A percentile compares a stretch with the other conserved stretches of the same genome.
Evolutionary conservation across 2,888 invertebrate species (phyloP).

Genomic region (Campoplex nolae): DNA sequence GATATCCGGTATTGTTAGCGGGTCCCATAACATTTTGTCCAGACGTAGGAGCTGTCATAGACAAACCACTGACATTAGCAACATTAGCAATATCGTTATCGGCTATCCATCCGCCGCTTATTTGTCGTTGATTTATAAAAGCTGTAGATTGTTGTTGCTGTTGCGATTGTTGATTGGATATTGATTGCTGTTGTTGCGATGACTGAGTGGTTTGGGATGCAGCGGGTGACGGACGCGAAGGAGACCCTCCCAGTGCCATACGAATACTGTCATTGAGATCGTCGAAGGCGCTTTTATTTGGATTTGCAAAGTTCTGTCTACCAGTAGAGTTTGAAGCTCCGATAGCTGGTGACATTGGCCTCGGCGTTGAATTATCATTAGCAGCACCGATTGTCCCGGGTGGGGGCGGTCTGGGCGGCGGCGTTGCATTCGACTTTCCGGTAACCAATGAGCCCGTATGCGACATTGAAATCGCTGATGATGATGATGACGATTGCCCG

Average conservation of each 20-base stretch:
- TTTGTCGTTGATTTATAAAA: constrained; percentile 70
- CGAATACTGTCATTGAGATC: constrained; percentile 90
- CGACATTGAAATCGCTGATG: constrained; percentile 75
- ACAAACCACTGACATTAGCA: constrained; percentile 77
- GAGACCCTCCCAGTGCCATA: constrained; percentile 89
- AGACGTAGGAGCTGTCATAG: constrained; percentile 71
- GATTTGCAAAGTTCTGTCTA: constrained; percentile 85
- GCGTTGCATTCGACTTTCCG: constrained; percentile 83
- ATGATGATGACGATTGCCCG: constrained; percentile 60
- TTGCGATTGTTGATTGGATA: constrained; percentile 71
- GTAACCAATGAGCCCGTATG: constrained; percentile 71
- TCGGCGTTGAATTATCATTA: background rate
- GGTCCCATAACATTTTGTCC: constrained; percentile 77
- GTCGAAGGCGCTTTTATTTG: constrained; percentile 88
- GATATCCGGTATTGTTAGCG: constrained; percentile 74
- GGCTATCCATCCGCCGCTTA: constrained; percentile 58
- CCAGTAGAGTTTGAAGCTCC: constrained; percentile 81
- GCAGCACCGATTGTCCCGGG: constrained; percentile 79
- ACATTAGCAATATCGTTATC: constrained; percentile 68
- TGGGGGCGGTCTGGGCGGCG: constrained; percentile 84
- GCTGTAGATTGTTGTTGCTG: constrained; percentile 63
- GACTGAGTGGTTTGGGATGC: constrained; percentile 73
- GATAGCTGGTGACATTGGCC: constrained; percentile 18
- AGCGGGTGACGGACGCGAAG: constrained; percentile 82
- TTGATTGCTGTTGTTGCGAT: constrained; percentile 72